Evolutionary conservation across 1,140 invertebrate species (phyloP).

Genomic region (Neuroterus valhalla): DNA sequence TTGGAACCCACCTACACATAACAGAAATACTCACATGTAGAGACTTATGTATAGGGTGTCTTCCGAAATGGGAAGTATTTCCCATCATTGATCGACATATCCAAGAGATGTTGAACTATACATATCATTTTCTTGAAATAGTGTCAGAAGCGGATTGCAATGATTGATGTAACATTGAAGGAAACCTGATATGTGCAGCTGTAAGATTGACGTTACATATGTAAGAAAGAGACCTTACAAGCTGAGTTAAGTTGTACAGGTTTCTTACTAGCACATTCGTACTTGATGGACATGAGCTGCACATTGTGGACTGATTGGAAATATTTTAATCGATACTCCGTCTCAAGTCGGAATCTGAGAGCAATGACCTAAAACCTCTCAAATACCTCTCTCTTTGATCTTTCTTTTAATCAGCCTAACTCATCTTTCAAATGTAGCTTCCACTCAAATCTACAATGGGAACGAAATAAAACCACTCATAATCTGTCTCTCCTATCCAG

Average conservation of each 20-base stretch:
- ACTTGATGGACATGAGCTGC: constrained; percentile 26
- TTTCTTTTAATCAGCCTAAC: no score
- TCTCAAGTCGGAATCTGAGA: background rate
- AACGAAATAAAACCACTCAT: no score
- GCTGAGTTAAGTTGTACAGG: constrained; percentile 23
- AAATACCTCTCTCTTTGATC: no score
- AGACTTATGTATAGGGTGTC: background rate
- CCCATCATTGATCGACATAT: no score
- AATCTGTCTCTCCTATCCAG: background rate
- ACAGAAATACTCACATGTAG: background rate
- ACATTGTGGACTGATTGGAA: constrained; percentile 15
- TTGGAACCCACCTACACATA: background rate
- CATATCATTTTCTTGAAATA: no score
- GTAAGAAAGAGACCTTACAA: constrained; percentile 23
- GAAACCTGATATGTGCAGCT: constrained; percentile 21
- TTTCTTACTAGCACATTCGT: constrained; percentile 21
- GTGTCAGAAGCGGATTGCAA: no score
- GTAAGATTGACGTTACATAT: constrained; percentile 18
- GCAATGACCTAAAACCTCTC: background rate
- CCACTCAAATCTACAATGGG: no score
- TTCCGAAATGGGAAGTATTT: background rate
- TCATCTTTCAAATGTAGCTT: no score
- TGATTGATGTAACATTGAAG: background rate
- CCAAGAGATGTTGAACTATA: no score
- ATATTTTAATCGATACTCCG: constrained; percentile 14